These are phyloP conservation scores for Phrynosoma blainvillii DNA, from an alignment of 2,113 vertebrate genomes.

Conservation along the genomic window DNA sequence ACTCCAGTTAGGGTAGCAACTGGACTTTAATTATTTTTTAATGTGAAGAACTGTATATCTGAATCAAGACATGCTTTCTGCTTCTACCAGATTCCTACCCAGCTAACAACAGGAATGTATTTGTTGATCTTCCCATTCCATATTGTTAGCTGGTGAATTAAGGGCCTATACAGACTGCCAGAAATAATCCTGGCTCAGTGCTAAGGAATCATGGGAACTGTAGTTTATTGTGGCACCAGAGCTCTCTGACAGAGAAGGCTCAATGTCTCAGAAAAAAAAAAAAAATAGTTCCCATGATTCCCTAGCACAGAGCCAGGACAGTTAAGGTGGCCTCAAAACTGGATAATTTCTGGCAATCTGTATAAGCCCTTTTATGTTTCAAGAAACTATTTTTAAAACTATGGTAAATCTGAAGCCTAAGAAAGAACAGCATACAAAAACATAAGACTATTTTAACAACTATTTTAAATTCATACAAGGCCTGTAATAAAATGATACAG, in stretches of 20 bases:
- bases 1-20: no score
- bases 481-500: background rate
- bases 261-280: no score
- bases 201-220: no score
- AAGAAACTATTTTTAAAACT: background rate
- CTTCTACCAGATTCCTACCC: background rate
- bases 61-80: background rate
- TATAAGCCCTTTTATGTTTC: background rate
- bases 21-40: background rate
- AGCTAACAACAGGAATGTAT: background rate
- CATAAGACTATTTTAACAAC: background rate
- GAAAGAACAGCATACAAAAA: background rate
- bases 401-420: background rate
- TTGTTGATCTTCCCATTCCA: background rate
- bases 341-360: no score
- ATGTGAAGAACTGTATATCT: background rate
- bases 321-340: no score
- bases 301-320: no score
- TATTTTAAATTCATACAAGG: background rate
- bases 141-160: background rate
- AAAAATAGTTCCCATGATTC: no score
- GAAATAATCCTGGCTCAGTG: no score
- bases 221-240: no score
- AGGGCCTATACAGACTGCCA: no score
- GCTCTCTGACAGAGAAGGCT: no score